A percentile compares a stretch with the other conserved stretches of the same genome.
Evolutionary conservation across 1,140 invertebrate genomes (phyloP).

Genomic region (Drosophila tropicalis): DNA sequence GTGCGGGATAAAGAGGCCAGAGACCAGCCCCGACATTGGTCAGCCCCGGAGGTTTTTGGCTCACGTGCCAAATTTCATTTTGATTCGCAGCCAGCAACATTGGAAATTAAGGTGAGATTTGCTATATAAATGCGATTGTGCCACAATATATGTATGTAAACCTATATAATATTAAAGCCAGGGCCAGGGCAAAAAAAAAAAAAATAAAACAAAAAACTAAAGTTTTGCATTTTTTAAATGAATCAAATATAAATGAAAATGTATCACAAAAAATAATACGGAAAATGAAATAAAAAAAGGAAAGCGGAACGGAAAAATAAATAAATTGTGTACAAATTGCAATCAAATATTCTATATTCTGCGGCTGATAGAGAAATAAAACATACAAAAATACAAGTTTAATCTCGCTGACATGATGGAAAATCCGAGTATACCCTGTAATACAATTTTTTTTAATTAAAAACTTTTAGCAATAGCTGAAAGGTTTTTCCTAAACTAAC

Average conservation of each 20-base stretch:
- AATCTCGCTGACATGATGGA: not conserved
- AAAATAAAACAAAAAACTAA: not conserved
- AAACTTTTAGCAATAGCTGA: not conserved
- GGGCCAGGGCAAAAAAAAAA: not conserved
- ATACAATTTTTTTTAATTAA: not conserved
- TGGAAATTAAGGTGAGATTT: conserved; percentile 84
- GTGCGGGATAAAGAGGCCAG: conserved; percentile 89
- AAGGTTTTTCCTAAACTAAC: no score
- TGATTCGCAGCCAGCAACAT: conserved; percentile 88
- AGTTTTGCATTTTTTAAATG: not conserved
- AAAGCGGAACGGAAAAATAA: not conserved
- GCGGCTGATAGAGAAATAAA: not conserved
- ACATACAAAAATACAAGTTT: not conserved
- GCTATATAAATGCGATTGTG: conserved; percentile 9
- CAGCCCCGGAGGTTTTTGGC: conserved; percentile 90
- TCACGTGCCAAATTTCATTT: conserved; percentile 91
- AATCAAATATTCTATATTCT: conserved; percentile 17
- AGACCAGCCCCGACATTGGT: conserved; percentile 89
- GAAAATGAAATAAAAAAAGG: not conserved
- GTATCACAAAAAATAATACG: not conserved
- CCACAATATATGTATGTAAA: not conserved
- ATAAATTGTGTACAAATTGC: not conserved
- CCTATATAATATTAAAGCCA: not conserved
- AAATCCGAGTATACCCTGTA: not conserved
- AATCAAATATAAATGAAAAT: conserved; percentile 19